Conservation (phyloP, 2,888 invertebrate genomes). For the Calameuta pallipes region DNA sequence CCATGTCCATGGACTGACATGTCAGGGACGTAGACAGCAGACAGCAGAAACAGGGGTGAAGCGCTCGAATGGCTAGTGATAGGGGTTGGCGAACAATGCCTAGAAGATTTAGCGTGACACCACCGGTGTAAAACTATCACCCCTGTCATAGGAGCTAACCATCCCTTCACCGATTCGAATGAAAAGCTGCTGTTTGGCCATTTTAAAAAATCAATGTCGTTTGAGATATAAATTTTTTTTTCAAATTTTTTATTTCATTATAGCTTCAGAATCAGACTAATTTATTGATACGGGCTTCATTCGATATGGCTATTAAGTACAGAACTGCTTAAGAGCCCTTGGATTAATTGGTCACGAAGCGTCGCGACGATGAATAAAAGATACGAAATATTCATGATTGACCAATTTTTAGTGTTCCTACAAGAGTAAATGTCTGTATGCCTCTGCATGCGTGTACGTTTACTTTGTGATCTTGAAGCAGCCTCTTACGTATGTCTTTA, state of each 20-base stretch:
- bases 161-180: neutral
- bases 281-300: too few species aligned
- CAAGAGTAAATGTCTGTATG: neutral
- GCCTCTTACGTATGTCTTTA: too few species aligned
- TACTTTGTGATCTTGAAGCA: too few species aligned
- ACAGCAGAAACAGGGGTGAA: conserved; percentile 24
- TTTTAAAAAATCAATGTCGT: too few species aligned
- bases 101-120: conserved; percentile 60
- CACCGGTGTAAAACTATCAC: conserved; percentile 52
- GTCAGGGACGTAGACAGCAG: too few species aligned
- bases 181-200: too few species aligned
- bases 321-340: conserved; percentile 11
- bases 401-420: conserved; percentile 17
- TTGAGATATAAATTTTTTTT: too few species aligned
- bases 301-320: conserved; percentile 5
- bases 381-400: conserved; percentile 22
- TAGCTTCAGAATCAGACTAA: too few species aligned
- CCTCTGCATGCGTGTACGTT: too few species aligned
- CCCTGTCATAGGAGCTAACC: conserved; percentile 23
- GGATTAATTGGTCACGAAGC: conserved; percentile 19
- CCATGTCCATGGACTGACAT: too few species aligned
- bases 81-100: conserved; percentile 54
- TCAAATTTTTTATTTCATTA: too few species aligned
- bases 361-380: conserved; percentile 20
- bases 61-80: conserved; percentile 36